These are phyloP conservation scores for Chelonia mydas DNA, from an alignment of 2,797 vertebrate species.

Conservation along the genomic window DNA sequence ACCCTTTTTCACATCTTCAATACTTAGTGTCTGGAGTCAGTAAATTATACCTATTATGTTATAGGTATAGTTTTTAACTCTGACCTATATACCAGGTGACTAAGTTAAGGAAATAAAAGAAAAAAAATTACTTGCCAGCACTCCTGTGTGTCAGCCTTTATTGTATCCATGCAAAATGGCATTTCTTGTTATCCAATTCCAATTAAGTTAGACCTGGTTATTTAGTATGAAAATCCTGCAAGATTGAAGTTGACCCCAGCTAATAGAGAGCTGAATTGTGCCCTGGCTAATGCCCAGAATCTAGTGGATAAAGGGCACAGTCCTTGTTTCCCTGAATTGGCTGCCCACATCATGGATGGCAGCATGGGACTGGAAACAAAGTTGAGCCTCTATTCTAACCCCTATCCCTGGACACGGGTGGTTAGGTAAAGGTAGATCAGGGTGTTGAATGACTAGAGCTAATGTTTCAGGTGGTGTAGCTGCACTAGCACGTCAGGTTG, in stretches of 20 bases:
- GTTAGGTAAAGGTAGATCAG: background rate
- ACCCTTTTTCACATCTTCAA: background rate
- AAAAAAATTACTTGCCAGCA: background rate
- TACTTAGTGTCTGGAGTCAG: background rate
- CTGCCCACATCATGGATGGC: background rate
- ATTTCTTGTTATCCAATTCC: background rate
- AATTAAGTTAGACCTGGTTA: background rate
- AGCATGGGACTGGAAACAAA: background rate
- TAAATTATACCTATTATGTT: background rate
- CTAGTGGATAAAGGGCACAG: background rate
- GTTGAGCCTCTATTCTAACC: background rate
- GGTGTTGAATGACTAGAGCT: background rate
- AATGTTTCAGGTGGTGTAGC: background rate
- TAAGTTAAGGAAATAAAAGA: background rate
- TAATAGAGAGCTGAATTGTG: background rate
- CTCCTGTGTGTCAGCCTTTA: fast-evolving
- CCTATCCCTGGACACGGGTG: background rate
- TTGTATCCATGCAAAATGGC: background rate
- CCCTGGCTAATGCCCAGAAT: background rate
- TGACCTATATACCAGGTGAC: background rate
- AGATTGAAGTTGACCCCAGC: background rate
- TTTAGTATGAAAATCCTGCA: background rate
- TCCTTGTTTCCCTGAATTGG: background rate
- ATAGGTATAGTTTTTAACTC: background rate
- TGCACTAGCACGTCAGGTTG: background rate